Percentiles rank a stretch among this genome's conserved stretches.
Evolutionary conservation across 1,140 invertebrate species (phyloP).

Genomic region (Zaprionus taronus): DNA sequence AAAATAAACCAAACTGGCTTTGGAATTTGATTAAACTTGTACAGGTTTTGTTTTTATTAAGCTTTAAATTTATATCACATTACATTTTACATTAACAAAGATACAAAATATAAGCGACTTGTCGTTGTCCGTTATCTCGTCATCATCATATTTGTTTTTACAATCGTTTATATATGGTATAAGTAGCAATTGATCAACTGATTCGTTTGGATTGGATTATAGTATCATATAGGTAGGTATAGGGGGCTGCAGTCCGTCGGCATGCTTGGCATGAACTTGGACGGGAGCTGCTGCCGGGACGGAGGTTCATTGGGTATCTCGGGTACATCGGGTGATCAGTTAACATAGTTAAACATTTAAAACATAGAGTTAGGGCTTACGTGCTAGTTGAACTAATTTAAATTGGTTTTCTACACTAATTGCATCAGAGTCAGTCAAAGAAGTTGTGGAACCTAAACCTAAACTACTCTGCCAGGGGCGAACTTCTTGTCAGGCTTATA

Average conservation of each 20-base stretch:
- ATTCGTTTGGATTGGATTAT: slow-evolving; percentile 23
- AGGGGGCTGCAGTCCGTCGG: background rate
- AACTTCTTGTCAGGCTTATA: slow-evolving; percentile 69
- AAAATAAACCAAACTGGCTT: background rate
- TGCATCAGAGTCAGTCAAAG: slow-evolving; percentile 82
- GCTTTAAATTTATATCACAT: slow-evolving; percentile 80
- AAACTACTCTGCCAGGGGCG: slow-evolving; percentile 58
- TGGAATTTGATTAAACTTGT: slow-evolving; percentile 11
- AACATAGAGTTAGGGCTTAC: slow-evolving; percentile 52
- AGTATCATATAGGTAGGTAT: background rate
- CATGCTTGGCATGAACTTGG: slow-evolving; percentile 40
- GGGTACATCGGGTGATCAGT: slow-evolving; percentile 33
- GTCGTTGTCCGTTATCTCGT: slow-evolving; percentile 53
- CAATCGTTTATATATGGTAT: slow-evolving; percentile 17
- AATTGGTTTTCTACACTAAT: slow-evolving; percentile 74
- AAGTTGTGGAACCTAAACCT: slow-evolving; percentile 68
- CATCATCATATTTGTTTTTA: slow-evolving; percentile 36
- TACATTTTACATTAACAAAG: slow-evolving; percentile 80
- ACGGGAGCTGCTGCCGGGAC: background rate
- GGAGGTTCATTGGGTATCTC: slow-evolving; percentile 9
- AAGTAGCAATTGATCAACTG: slow-evolving; percentile 23
- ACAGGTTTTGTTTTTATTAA: slow-evolving; percentile 57
- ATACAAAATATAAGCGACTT: slow-evolving; percentile 73
- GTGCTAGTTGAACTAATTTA: slow-evolving; percentile 60
- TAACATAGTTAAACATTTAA: slow-evolving; percentile 43